Conservation (phyloP, 2,888 invertebrate genomes). For the Erynnis tages region DNA sequence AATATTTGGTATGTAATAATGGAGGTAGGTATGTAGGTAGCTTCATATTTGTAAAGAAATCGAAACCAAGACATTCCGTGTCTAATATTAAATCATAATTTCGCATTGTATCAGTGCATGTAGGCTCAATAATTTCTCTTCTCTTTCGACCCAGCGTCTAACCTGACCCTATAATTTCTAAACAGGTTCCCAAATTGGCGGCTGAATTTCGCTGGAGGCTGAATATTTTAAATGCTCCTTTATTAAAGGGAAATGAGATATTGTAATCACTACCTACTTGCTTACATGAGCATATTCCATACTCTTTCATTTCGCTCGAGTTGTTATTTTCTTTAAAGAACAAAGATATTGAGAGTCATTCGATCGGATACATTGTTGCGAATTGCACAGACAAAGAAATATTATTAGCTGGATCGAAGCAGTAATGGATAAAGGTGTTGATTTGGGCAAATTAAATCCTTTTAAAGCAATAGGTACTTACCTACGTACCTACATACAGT, state of each 20-base stretch:
- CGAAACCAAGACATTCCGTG: background rate
- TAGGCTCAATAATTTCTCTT: slow-evolving; percentile 29
- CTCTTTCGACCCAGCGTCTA: slow-evolving; percentile 47
- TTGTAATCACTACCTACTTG: slow-evolving; percentile 67
- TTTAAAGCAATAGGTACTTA: too few relatives aligned
- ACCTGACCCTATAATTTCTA: slow-evolving; percentile 79
- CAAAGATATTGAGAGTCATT: background rate
- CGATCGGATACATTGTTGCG: background rate
- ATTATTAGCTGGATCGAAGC: background rate
- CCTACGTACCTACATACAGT: too few relatives aligned
- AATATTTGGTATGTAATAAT: too few relatives aligned
- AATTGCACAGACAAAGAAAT: background rate
- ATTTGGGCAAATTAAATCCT: too few relatives aligned
- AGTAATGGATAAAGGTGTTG: too few relatives aligned
- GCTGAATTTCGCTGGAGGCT: slow-evolving; percentile 65
- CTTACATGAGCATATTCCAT: slow-evolving; percentile 35
- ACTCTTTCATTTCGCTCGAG: slow-evolving; percentile 26
- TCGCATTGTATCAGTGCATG: slow-evolving; percentile 15
- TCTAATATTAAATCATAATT: background rate
- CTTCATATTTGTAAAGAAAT: too few relatives aligned
- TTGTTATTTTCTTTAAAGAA: slow-evolving; percentile 17
- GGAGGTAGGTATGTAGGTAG: too few relatives aligned
- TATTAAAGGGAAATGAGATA: slow-evolving; percentile 73
- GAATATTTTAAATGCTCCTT: slow-evolving; percentile 67
- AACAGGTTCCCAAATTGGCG: slow-evolving; percentile 79